A percentile compares a stretch with the other conserved stretches of the same genome.
Evolutionary conservation across 2,113 vertebrate species (phyloP).

Genomic region (Ceyx melanurus): DNA sequence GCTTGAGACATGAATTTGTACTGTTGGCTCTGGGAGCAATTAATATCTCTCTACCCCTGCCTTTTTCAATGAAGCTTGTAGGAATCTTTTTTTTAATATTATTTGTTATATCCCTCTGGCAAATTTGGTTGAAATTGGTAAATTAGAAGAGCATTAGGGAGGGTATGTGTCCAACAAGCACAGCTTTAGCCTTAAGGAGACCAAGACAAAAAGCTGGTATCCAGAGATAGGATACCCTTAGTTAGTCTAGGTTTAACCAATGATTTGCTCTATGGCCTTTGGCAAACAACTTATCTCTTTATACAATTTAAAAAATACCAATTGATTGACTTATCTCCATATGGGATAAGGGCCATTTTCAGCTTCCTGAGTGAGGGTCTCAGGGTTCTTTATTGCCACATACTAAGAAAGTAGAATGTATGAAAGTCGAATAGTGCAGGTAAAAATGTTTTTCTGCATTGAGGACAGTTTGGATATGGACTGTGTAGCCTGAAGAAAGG

Average conservation of each 20-base stretch:
- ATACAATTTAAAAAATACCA: neutral
- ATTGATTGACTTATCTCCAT: neutral
- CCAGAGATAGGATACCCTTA: neutral
- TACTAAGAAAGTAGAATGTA: neutral
- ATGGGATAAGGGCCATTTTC: neutral
- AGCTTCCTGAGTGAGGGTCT: neutral
- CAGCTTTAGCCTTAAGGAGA: neutral
- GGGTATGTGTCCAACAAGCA: neutral
- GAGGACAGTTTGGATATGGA: neutral
- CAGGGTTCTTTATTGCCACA: neutral
- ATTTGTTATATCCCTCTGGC: neutral
- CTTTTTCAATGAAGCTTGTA: neutral
- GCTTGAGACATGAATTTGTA: neutral
- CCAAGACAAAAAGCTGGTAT: neutral
- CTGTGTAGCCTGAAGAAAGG: neutral
- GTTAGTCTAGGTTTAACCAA: neutral
- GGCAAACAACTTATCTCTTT: constrained; percentile 11
- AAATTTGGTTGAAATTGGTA: neutral
- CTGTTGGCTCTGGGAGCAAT: neutral
- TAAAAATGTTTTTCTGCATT: neutral
- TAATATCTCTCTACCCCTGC: neutral
- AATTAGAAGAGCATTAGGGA: neutral
- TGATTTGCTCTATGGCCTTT: constrained; percentile 19
- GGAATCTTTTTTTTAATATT: neutral
- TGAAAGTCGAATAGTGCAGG: neutral